Base-by-base conservation (phyloP, 1,140 invertebrate genomes). In the Zaprionus kolodkinae region DNA sequence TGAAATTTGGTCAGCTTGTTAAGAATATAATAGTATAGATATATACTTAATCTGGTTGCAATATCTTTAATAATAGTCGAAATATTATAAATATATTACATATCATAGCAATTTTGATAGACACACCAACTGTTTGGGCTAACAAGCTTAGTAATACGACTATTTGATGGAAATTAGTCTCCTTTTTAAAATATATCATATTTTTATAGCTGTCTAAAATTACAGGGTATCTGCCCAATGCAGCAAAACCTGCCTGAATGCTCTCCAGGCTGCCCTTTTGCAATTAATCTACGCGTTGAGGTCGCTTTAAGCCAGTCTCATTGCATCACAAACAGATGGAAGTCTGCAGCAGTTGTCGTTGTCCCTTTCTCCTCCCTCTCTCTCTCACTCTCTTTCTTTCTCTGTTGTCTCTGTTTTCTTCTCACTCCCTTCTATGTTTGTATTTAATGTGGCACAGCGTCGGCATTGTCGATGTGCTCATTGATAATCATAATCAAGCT, bases 401-500 rank as follows among this genome's bases (percentile, higher is more conserved):
- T 61, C n/a, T 15, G 11, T 35, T 59, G 52, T 15, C 30, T 35
- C 10, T 35, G 33, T 35, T 35, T 7, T 35, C 33, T 15, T 40
- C n/a, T 45, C n/a, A 0, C 40, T 45, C n/a, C n/a, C n/a, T 21
- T 45, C 7, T 40, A 25, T 57, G 27, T 48, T 30, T 68, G 38
- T 57, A 65, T 82, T 78, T 65, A 81, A 81, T 75, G 75, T 73
- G 60, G 78, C 70, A 62, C 48, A 56, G 55, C 55, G 13, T 12
- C 45, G 50, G 56, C 72, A 66, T 55, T 72, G 69, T 72, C 79
- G 76, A 85, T 90, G 85, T 89, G 81, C 81, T 81, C 86, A 89
- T 89, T 90, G 85, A 89, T 89, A 89, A 89, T 85, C 81, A 89
- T 90, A 89, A 89, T 89, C 85, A 89, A 90, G 86, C 85, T 90